These are phyloP conservation scores for Hirtodrosophila trivittata DNA, from an alignment of 2,888 invertebrate species.

Conservation along the genomic window DNA sequence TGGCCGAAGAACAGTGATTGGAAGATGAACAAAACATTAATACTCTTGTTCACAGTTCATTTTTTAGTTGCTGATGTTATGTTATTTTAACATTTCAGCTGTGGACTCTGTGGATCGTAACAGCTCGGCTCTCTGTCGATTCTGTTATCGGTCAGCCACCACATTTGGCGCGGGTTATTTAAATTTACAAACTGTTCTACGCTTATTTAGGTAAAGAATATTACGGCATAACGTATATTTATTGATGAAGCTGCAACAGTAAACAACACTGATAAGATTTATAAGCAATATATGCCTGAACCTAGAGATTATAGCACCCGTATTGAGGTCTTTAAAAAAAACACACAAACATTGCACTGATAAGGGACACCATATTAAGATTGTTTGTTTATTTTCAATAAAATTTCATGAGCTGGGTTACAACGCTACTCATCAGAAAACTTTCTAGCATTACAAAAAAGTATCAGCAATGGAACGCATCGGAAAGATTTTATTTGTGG, in stretches of 20 bases:
- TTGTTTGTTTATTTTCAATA: neutral
- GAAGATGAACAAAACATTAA: no score
- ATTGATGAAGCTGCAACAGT: no score
- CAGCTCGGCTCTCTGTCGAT: neutral
- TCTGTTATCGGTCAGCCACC: neutral
- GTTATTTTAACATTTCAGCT: no score
- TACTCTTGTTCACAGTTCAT: no score
- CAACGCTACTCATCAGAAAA: neutral
- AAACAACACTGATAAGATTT: no score
- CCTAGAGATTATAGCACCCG: neutral
- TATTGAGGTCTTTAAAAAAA: neutral
- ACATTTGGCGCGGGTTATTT: neutral
- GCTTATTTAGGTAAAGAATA: no score
- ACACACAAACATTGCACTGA: neutral
- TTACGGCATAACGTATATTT: no score
- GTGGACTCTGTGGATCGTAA: neutral
- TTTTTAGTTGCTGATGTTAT: no score
- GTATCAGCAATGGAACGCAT: constrained; percentile 23
- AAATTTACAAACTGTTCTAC: neutral
- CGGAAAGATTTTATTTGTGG: constrained; percentile 20
- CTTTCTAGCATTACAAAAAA: neutral
- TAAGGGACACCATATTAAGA: neutral
- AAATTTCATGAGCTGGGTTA: constrained; percentile 7
- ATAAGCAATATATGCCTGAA: no score
- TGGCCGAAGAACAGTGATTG: no score